Evolutionary conservation across 2,113 vertebrate genomes (phyloP), one percentile per base, ranked within the genome.

Genomic region (Tympanuchus pallidicinctus): DNA sequence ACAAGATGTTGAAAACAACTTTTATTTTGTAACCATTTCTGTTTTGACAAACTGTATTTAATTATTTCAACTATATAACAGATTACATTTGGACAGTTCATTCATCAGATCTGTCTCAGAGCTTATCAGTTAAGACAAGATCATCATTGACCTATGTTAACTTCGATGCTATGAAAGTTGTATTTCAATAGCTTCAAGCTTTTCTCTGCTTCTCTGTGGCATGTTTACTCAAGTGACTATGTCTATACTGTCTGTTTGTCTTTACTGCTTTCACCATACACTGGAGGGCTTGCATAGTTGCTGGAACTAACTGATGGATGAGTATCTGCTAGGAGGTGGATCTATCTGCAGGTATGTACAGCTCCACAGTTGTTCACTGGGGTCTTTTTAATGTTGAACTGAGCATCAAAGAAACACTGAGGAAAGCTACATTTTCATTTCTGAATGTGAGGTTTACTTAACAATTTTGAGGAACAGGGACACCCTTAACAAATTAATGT

Each of bases 231-330:
- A 2, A 8, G 61, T 54, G 25, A 14, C 7, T 52, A 4, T 13
- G 24, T 63, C 86, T 89, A 52, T 61, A 32, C 43, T 48, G 54
- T 8, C 11, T 63, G 11, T 11, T 83, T n/a, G 76, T 20, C 21
- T 63, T 78, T 64, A 21, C 11, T n/a, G 24, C 22, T 20, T 13
- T 74, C 27, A 42, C 28, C 15, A 27, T 0, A 1, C 11, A 11
- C 11, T 3, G 20, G 5, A 3, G 47, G 13, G 19, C 4, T 30
- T 1, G 0, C 13, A 18, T 0, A 6, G 20, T 43, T 56, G 47
- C 28, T 78, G n/a, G 30, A 56, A 34, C 22, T 8, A 30, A 21
- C 20, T 6, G 15, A 21, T 13, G 17, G 34, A 61, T 3, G 63
- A 57, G 30, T 8, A 25, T 16, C 8, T 24, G 42, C 43, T 38